Conservation (phyloP, 1,140 invertebrate genomes). For the Proales similis region DNA sequence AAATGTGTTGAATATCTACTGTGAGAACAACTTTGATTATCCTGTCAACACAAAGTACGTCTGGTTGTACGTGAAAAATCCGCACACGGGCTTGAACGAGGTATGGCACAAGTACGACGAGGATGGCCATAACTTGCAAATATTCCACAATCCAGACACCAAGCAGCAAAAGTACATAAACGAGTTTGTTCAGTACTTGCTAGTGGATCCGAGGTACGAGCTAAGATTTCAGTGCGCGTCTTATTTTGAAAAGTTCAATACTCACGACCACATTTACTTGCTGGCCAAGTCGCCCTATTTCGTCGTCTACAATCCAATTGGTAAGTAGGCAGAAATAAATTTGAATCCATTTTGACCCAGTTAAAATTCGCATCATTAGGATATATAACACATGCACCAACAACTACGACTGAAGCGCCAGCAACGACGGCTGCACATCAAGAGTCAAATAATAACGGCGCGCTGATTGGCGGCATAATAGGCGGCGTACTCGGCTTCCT, state of each 20-base stretch:
- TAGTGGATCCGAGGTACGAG: background rate
- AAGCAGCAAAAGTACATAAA: background rate
- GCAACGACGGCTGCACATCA: background rate
- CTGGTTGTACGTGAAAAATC: constrained; percentile 23
- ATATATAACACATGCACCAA: background rate
- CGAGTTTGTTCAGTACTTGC: constrained; percentile 1
- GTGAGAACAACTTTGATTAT: constrained; percentile 15
- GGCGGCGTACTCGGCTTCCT: constrained; percentile 15
- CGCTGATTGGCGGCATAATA: constrained; percentile 18
- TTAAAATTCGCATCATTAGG: background rate
- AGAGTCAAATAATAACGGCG: background rate
- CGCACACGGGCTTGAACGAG: background rate
- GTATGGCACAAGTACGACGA: constrained; percentile 19
- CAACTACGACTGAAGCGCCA: background rate
- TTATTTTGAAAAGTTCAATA: too few species aligned
- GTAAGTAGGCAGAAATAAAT: too few species aligned
- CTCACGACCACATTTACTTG: too few species aligned
- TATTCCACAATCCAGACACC: constrained; percentile 21
- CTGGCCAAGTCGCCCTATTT: too few species aligned
- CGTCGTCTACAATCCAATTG: background rate
- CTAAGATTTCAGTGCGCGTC: constrained; percentile 14
- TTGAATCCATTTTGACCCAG: background rate
- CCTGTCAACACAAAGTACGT: background rate
- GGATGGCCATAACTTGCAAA: constrained; percentile 6
- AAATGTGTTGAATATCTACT: constrained; percentile 2